phyloP scores from a whole-genome alignment of 1,140 invertebrate genomes.

The Drosophila tani region DNA sequence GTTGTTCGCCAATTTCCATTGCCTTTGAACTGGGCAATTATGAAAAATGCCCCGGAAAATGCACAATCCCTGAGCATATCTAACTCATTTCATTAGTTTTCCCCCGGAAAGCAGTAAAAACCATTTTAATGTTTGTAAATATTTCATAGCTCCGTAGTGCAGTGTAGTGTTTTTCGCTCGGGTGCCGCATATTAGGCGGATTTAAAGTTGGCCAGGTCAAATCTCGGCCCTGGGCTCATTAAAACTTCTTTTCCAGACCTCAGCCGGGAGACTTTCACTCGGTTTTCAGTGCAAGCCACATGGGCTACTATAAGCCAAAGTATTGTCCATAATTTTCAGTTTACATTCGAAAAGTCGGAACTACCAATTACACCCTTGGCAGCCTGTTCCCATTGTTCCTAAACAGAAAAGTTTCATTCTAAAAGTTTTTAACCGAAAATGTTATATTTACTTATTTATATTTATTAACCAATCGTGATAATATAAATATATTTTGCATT shows the following conservation, averaged over 20 bases:
- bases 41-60: conserved; percentile 48
- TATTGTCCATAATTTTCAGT: conserved; percentile 10
- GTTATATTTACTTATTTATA: not conserved
- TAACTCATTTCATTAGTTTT: conserved; percentile 79
- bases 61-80: conserved; percentile 68
- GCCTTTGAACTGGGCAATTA: conserved; percentile 66
- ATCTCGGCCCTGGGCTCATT: conserved; percentile 61
- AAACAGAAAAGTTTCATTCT: not conserved
- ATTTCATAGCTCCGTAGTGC: conserved; percentile 54
- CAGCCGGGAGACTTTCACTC: conserved; percentile 49
- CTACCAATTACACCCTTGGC: not conserved
- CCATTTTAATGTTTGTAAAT: conserved; percentile 77
- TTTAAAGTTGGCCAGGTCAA: conserved; percentile 53
- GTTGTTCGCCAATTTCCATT: conserved; percentile 42
- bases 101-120: conserved; percentile 60
- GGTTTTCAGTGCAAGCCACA: conserved; percentile 2
- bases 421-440: no score
- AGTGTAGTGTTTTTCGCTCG: conserved; percentile 8
- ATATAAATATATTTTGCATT: no score
- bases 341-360: not conserved
- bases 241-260: conserved; percentile 56
- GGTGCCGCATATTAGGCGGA: conserved; percentile 50
- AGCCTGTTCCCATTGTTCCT: not conserved
- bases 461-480: no score
- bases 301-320: not conserved